These are phyloP conservation scores for Acanthiza pusilla DNA, from an alignment of 2,797 vertebrate genomes.

Conservation along the genomic window DNA sequence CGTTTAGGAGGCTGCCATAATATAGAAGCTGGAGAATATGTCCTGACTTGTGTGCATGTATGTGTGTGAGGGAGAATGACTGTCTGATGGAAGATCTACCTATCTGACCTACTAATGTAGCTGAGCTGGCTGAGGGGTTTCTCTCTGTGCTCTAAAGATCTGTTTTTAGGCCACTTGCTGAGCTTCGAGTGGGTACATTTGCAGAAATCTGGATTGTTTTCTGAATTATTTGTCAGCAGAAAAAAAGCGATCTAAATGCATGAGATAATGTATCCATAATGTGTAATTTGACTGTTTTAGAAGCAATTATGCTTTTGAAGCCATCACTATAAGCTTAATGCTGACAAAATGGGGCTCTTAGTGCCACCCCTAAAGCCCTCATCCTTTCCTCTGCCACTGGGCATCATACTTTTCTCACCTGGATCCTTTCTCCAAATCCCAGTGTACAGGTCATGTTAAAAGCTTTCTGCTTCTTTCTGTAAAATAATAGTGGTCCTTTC, in stretches of 20 bases:
- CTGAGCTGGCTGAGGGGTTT: background rate
- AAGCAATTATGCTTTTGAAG: constrained; percentile 26
- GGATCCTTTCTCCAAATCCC: background rate
- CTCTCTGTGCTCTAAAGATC: background rate
- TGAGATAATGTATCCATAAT: constrained; percentile 25
- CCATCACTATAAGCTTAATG: background rate
- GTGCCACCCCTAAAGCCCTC: background rate
- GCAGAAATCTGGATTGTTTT: constrained; percentile 10
- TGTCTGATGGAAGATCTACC: background rate
- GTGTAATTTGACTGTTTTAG: constrained; percentile 19
- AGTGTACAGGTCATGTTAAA: background rate
- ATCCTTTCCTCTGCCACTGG: background rate
- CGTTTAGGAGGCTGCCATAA: constrained; percentile 24
- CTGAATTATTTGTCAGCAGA: constrained; percentile 21
- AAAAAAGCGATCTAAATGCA: background rate
- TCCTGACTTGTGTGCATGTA: background rate
- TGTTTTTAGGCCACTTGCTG: background rate
- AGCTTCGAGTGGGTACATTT: background rate
- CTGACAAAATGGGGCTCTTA: constrained; percentile 7
- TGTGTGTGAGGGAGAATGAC: background rate
- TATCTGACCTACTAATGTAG: background rate
- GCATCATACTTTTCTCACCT: background rate
- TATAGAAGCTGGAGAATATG: background rate
- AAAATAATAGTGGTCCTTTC: background rate
- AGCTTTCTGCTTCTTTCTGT: background rate